Base-by-base conservation (phyloP, 2,888 invertebrate genomes). In the Metalampra italica region DNA sequence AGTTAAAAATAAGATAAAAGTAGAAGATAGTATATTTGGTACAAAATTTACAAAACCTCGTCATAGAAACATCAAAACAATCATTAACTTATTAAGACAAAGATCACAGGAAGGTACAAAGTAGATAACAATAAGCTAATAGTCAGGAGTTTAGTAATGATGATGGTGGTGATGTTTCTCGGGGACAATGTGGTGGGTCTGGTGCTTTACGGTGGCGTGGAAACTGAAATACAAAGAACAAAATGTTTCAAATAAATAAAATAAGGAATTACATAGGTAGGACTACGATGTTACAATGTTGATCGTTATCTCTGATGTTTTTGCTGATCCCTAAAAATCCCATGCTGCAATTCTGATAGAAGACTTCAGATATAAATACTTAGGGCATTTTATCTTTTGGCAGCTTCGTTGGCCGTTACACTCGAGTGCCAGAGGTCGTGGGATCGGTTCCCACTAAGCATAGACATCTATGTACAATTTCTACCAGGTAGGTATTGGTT, bases 181-280 rank as follows among this genome's bases (percentile, higher is more conserved):
- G 34, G 83, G 85, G 12, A 78, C 69, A 43, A 80, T 62, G 60
- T 86, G 84, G 60, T 85, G 82, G 45, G 81, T 84, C 62, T 74
- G 74, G 71, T 80, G 77, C 54, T 85, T 86, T 50, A 86, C 83
- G 47, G 80, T 77, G 36, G 86, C 86, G 54, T 85, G 83, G 72
- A 87, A 87, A 47, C 86, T 86, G 77, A n/a, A 64, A 68, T 51
- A 46, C 39, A 55, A 59, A 43, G 43, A 44, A 36, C 34, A 49
- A 47, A 15, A 43, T 14, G 3, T n/a, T 43, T 29, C 5, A 43
- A 3, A 32, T 1, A 32, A 32, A 14, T 14, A 9, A 15, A 22
- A 43, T 39, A 4, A 29, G 29, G 9, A 34, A 43, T 15, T 22
- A 29, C 15, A 40, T 9, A n/a, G 8, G 5, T 22, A 22, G 2